Percentiles rank a stretch among this genome's conserved stretches.
Conservation (phyloP, 2,113 vertebrate genomes). For the Gymnocephalus cernua region DNA sequence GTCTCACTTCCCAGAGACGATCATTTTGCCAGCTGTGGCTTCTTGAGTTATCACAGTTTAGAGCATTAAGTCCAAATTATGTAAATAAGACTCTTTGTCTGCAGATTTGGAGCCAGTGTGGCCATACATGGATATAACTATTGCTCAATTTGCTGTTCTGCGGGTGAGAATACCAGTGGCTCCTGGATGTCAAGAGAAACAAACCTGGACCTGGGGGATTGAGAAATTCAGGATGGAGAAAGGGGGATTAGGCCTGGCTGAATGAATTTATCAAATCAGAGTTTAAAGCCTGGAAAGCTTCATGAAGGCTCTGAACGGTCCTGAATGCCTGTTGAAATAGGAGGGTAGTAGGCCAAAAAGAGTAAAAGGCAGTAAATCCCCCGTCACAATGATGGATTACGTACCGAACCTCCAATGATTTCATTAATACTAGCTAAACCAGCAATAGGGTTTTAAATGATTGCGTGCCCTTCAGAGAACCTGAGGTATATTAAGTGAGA, state of each 20-base stretch:
- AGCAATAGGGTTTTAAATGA: constrained; percentile 13
- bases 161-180: constrained; percentile 23
- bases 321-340: constrained; percentile 17
- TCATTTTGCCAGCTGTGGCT: not conserved
- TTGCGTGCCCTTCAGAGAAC: not conserved
- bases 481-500: not conserved
- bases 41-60: not conserved
- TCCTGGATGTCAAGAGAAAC: constrained; percentile 24
- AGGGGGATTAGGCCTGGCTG: constrained; percentile 45
- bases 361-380: constrained; percentile 19
- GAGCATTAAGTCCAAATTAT: not conserved
- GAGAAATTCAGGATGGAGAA: constrained; percentile 23
- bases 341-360: constrained; percentile 13
- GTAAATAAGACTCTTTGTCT: not conserved
- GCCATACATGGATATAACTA: not conserved
- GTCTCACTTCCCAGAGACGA: no score
- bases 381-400: constrained; percentile 57
- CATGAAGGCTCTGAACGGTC: constrained; percentile 4
- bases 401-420: constrained; percentile 3
- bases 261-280: constrained; percentile 47
- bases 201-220: constrained; percentile 16
- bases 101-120: not conserved
- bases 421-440: constrained; percentile 25
- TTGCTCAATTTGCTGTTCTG: not conserved
- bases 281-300: constrained; percentile 37